Conservation (phyloP, 2,113 vertebrate genomes). For the Hemiprocne comata region DNA sequence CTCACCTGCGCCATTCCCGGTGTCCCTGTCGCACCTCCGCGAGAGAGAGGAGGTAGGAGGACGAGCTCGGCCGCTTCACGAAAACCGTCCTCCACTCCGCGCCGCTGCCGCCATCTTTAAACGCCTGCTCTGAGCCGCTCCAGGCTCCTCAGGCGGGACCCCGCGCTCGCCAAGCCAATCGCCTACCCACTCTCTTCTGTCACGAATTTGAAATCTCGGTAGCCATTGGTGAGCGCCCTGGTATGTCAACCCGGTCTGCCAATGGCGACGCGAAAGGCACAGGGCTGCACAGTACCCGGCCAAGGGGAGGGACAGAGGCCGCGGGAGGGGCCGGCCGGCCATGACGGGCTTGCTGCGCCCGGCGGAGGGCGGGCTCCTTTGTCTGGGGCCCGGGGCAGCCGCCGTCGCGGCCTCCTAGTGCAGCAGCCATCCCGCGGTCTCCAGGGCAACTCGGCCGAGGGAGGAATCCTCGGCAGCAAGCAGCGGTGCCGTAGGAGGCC, state of each 20-base stretch:
- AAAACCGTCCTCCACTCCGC: background rate
- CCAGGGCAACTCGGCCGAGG: background rate
- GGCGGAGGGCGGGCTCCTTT: background rate
- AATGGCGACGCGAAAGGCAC: accelerated
- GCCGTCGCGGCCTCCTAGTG: too few relatives aligned
- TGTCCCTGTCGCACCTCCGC: background rate
- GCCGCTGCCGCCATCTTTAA: constrained; percentile 62
- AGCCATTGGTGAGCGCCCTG: accelerated
- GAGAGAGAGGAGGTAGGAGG: too few relatives aligned
- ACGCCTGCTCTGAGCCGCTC: constrained; percentile 13
- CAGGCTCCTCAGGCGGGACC: background rate
- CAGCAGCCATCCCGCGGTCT: accelerated
- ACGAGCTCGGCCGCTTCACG: background rate
- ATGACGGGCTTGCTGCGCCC: accelerated
- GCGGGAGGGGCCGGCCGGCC: background rate
- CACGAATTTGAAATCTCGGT: background rate
- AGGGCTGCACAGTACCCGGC: accelerated
- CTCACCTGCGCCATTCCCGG: constrained; percentile 65
- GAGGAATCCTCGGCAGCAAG: background rate
- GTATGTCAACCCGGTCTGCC: background rate
- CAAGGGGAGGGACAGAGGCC: background rate
- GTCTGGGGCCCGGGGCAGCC: background rate
- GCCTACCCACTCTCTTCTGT: accelerated
- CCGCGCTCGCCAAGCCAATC: background rate
- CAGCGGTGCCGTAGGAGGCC: background rate